Base-by-base conservation (phyloP, 2,113 vertebrate species). In the Caranx ignobilis region DNA sequence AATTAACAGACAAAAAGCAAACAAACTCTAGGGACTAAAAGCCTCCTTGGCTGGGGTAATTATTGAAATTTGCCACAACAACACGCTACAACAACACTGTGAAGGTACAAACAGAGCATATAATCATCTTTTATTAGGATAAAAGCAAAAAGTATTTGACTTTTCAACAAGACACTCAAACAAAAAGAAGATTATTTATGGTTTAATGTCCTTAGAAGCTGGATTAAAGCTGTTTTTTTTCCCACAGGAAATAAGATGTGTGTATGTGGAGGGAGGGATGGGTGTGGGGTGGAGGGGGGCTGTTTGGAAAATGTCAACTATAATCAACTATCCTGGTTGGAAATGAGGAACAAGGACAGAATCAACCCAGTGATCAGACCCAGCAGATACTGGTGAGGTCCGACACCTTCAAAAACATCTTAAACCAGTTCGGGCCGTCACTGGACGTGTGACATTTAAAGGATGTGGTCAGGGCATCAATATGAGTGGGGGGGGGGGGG, bases 371-470 rank as follows among this genome's bases (percentile, higher is more conserved):
- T 32, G 19, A 55, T 81, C 62, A 61, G 56, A 80, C 21, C 19
- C 50, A 50, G 47, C 50, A 82, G 75, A 84, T 64, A 45, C 61
- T 86, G 70, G 45, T n/a, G 71, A 65, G 32, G 52, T 63, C 70
- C 80, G 79, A 81, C 79, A 81, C 50, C 78, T 80, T 81, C 68
- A 60, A 83, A 87, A 87, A 60, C 50, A 73, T 82, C 60, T 68
- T 61, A 43, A 85, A 86, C 47, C 54, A 41, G 73, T 61, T 59
- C 60, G 2, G 54, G 75, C 77, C 72, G 26, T 57, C 10, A 18
- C 55, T 59, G 52, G 59, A 48, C 10, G 16, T 32, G 60, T 88
- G 82, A 84, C 88, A 86, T 86, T 88, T 91, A 87, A 82, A 82
- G 71, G 76, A 87, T 84, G 86, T 71, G 81, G 81, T 64, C 12